Conservation (phyloP, 2,113 vertebrate genomes). For the Lepidothrix coronata region DNA sequence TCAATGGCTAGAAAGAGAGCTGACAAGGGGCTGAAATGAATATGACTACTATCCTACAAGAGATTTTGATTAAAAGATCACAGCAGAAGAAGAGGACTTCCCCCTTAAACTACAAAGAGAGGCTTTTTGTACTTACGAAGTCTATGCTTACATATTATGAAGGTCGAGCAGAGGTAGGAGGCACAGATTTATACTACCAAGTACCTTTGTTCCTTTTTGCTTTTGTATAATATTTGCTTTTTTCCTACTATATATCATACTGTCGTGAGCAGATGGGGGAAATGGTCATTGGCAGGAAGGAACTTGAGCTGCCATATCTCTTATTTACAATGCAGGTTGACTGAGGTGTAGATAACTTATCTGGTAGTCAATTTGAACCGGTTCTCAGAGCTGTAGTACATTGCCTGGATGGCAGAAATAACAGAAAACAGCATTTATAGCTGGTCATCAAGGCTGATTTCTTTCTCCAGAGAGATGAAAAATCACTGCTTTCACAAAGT, state of each 20-base stretch:
- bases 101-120: conserved; percentile 92
- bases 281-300: not conserved
- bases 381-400: not conserved
- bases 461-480: not conserved
- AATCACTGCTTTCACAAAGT: not conserved
- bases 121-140: conserved; percentile 89
- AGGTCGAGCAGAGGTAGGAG: conserved; percentile 83
- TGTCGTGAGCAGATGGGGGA: not conserved
- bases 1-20: conserved; percentile 78
- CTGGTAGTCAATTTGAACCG: not conserved
- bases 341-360: not conserved
- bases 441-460: not conserved
- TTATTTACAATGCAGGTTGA: not conserved
- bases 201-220: not conserved
- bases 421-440: not conserved
- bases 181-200: not conserved
- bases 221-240: not conserved
- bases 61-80: conserved; percentile 91
- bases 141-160: conserved; percentile 88
- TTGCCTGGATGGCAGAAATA: not conserved
- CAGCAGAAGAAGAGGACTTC: conserved; percentile 94
- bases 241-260: not conserved
- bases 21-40: conserved; percentile 84
- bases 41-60: conserved; percentile 83
- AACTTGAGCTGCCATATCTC: not conserved